phyloP scores from a whole-genome alignment of 53 echinoderm and acorn worm genomes.

The Hippasteria phrygiana region DNA sequence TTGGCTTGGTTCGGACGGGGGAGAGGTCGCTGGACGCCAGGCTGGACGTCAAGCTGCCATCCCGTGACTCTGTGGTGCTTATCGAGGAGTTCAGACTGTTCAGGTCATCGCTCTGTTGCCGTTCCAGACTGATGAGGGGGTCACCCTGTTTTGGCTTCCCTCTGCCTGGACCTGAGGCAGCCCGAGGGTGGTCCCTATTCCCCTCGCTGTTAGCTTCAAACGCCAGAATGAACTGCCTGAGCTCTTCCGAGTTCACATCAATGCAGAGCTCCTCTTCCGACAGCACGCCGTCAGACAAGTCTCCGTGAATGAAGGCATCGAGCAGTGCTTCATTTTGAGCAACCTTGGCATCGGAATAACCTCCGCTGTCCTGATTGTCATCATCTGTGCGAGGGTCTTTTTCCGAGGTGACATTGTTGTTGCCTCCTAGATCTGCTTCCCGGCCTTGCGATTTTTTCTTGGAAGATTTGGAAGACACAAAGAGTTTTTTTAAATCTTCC shows the following conservation, averaged over 20 bases:
- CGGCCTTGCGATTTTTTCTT: slow-evolving; percentile 1
- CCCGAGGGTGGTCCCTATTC: background rate
- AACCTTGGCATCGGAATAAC: slow-evolving; percentile 18
- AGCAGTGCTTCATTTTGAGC: slow-evolving; percentile 66
- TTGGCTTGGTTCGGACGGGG: slow-evolving; percentile 53
- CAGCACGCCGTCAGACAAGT: slow-evolving; percentile 19
- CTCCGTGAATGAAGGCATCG: slow-evolving; percentile 46
- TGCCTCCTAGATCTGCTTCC: background rate
- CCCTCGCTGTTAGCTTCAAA: slow-evolving; percentile 59
- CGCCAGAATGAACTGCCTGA: slow-evolving; percentile 76
- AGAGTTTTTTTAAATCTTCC: slow-evolving; percentile 35
- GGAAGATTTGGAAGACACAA: slow-evolving; percentile 44
- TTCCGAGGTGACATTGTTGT: slow-evolving; percentile 10
- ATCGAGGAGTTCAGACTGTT: slow-evolving; percentile 67
- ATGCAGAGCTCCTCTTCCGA: slow-evolving; percentile 67
- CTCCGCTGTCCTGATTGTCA: background rate
- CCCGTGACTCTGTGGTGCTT: slow-evolving; percentile 76
- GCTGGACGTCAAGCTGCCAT: slow-evolving; percentile 64
- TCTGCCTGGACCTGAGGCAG: background rate
- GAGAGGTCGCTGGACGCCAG: slow-evolving; percentile 60
- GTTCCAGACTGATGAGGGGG: background rate
- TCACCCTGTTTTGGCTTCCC: background rate
- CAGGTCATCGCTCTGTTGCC: slow-evolving; percentile 53
- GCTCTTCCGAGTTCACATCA: slow-evolving; percentile 81
- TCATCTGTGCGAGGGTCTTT: background rate